Evolutionary conservation across 1,140 invertebrate species (phyloP).

Genomic region (Dendroctonus valens): DNA sequence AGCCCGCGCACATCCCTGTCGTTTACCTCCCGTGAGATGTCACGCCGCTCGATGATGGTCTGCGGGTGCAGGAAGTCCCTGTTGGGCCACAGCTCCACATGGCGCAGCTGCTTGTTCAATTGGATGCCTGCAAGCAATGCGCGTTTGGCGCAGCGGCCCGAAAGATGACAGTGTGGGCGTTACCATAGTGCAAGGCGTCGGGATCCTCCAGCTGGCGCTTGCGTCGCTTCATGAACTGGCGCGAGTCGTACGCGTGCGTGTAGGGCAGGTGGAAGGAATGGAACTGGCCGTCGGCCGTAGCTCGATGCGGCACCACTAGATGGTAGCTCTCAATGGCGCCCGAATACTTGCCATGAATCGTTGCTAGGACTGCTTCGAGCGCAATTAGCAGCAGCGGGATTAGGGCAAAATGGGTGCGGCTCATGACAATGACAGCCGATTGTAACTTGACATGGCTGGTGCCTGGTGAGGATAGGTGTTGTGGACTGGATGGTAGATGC

Average conservation of each 20-base stretch:
- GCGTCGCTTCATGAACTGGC: slow-evolving; percentile 36
- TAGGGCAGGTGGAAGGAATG: slow-evolving; percentile 51
- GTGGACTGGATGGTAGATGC: too few relatives aligned
- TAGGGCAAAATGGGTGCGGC: too few relatives aligned
- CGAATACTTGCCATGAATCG: slow-evolving; percentile 50
- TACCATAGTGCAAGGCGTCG: slow-evolving; percentile 54
- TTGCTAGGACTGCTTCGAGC: neutral
- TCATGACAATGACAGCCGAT: too few relatives aligned
- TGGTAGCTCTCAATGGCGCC: slow-evolving; percentile 52
- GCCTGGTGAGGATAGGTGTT: too few relatives aligned
- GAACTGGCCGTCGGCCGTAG: slow-evolving; percentile 52
- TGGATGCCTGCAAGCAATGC: too few relatives aligned
- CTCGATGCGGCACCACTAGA: slow-evolving; percentile 53
- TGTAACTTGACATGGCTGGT: too few relatives aligned
- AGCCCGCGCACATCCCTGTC: slow-evolving; percentile 35
- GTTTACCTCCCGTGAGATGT: slow-evolving; percentile 35
- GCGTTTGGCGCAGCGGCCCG: too few relatives aligned
- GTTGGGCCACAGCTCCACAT: slow-evolving; percentile 57
- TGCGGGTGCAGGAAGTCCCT: slow-evolving; percentile 57
- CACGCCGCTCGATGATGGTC: slow-evolving; percentile 57
- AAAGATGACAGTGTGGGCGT: neutral
- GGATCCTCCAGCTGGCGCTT: slow-evolving; percentile 34
- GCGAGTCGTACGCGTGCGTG: slow-evolving; percentile 49
- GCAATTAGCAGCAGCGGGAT: too few relatives aligned
- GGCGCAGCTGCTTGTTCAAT: slow-evolving; percentile 52